Base-by-base conservation (phyloP, 2,888 invertebrate species). In the Rotaria socialis region DNA sequence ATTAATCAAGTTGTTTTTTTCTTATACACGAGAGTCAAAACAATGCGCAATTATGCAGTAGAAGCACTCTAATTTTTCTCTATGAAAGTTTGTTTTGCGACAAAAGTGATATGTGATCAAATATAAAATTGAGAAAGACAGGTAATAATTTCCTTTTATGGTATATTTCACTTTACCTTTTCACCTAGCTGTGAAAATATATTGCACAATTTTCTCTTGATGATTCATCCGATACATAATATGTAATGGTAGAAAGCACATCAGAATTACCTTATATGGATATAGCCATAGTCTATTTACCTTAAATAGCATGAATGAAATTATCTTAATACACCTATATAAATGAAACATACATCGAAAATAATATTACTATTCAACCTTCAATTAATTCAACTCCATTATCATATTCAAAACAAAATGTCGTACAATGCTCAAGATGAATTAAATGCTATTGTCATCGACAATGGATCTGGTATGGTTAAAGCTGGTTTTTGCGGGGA, bases 391-490 rank as follows among this genome's bases (percentile, higher is more conserved):
- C 27, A 27, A 52, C 52, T 7, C 8, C 27, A 27, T 35, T 7
- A 52, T 52, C 16, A 52, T 14, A 2, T 2, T 52, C 2, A 10
- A 52, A 52, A 10, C 2, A 67, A 7, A 67, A 67, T 67, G 67
- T 35, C 67, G 2, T 35, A 7, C n/a, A 35, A 35, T 16, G 7
- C 14, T 8, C 0, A 14, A 35, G 67, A 67, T 67, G 27, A 67
- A 35, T 10, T 27, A 67, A 35, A 16, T 85, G 90, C 90, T 86
- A 87, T 90, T 84, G 90, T 90, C 86, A 89, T 90, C 84, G 96
- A 96, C 93, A 94, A 95, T 92, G 96, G 96, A 87, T 95, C 96
- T 90, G 94, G 95, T 47, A 84, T 87, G 75, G 84, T 84, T 55
- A 87, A 87, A 87, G 87, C 87, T 27, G 87, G 87, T 41, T 87